phyloP scores from a whole-genome alignment of 1,140 invertebrate species.

The Drosophila funebris region DNA sequence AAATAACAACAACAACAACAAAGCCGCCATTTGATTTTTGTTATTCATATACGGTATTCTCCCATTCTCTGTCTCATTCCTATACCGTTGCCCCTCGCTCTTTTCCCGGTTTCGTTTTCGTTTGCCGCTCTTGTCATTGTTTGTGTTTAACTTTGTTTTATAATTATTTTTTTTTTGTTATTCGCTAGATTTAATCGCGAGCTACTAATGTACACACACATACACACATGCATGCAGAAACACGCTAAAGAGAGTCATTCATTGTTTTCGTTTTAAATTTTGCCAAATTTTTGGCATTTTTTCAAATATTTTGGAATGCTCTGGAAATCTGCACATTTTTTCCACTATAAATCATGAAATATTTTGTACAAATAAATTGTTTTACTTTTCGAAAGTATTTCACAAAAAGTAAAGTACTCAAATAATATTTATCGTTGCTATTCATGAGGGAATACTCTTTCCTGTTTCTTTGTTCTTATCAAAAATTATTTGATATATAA shows the following conservation, averaged over 20 bases:
- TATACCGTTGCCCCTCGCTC: slow-evolving; percentile 4
- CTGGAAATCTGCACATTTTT: neutral
- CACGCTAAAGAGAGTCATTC: neutral
- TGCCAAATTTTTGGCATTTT: neutral
- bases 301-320: neutral
- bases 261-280: slow-evolving; percentile 7
- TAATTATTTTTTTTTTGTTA: slow-evolving; percentile 19
- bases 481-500: too few relatives aligned
- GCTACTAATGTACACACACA: neutral
- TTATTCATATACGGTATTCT: slow-evolving; percentile 45
- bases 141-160: slow-evolving; percentile 4
- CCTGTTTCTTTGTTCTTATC: neutral
- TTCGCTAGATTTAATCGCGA: slow-evolving; percentile 35
- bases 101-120: slow-evolving; percentile 28
- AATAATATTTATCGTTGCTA: neutral
- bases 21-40: slow-evolving; percentile 40
- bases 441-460: neutral
- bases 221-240: neutral
- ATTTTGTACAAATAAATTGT: neutral
- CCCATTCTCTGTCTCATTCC: slow-evolving; percentile 17
- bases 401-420: neutral
- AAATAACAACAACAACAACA: slow-evolving; percentile 48
- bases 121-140: slow-evolving; percentile 15
- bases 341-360: neutral
- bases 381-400: too few relatives aligned